Conservation (phyloP, 2,888 invertebrate genomes). For the Julus scandinavius region DNA sequence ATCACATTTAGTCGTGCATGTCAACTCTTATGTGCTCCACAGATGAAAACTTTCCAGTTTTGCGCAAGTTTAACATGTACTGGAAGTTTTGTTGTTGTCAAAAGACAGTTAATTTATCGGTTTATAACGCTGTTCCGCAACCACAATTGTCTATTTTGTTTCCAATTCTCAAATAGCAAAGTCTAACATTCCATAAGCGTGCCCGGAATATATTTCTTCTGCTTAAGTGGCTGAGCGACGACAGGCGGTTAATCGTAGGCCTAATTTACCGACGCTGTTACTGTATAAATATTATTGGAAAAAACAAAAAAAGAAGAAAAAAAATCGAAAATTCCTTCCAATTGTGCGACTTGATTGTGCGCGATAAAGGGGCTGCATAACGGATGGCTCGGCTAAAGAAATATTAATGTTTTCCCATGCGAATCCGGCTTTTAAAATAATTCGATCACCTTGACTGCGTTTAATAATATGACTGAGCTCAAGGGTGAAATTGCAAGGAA, state of each 20-base stretch:
- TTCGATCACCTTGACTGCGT: slow-evolving; percentile 1
- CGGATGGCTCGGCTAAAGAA: background rate
- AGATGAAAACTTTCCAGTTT: no score
- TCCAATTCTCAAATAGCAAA: background rate
- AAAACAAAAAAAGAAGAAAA: background rate
- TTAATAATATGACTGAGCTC: background rate
- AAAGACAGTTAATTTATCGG: background rate
- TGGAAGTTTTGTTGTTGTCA: no score
- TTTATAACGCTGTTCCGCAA: background rate
- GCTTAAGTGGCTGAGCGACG: background rate
- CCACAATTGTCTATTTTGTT: background rate
- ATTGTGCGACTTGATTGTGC: background rate
- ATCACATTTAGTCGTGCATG: no score
- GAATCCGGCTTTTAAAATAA: background rate
- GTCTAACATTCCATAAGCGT: background rate
- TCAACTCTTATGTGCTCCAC: no score
- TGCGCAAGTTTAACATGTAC: no score
- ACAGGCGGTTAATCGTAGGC: background rate
- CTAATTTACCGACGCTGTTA: background rate
- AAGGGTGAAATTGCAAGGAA: background rate
- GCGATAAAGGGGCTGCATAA: background rate
- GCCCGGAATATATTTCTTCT: background rate
- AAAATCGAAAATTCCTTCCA: background rate
- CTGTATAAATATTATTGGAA: background rate
- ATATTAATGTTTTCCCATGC: background rate